Conservation (phyloP, 2,797 vertebrate species). For the Chiloscyllium punctatum region DNA sequence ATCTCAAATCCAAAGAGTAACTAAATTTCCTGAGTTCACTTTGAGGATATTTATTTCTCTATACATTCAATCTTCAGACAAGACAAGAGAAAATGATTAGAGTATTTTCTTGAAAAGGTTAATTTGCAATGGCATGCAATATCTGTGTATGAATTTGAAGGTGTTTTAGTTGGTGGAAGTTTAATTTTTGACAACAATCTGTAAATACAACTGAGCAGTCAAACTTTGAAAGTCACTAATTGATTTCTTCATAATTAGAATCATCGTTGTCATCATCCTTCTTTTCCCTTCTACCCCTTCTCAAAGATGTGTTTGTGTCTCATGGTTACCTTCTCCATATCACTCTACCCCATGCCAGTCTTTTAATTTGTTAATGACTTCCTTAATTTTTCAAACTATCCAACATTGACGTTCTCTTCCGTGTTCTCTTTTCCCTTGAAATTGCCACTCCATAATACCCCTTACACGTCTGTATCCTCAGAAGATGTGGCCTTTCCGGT, state of each 20-base stretch:
- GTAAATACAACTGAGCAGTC: not conserved
- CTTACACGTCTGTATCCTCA: too few species aligned
- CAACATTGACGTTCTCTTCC: too few species aligned
- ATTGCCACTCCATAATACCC: too few species aligned
- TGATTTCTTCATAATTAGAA: not conserved
- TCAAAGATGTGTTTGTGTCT: too few species aligned
- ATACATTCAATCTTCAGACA: not conserved
- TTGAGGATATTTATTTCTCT: not conserved
- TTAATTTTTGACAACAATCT: not conserved
- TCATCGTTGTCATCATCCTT: too few species aligned
- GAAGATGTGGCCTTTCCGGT: too few species aligned
- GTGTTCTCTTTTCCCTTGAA: too few species aligned
- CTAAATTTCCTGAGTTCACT: not conserved
- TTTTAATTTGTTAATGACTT: too few species aligned
- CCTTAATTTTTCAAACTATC: too few species aligned
- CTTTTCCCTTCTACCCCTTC: too few species aligned
- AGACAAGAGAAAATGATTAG: not conserved
- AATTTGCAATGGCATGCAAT: not conserved
- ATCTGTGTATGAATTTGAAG: not conserved
- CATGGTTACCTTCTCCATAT: too few species aligned
- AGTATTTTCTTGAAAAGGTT: not conserved
- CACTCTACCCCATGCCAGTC: too few species aligned
- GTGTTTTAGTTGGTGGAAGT: not conserved
- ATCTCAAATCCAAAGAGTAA: not conserved
- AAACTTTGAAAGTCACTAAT: not conserved